Base-by-base conservation (phyloP, 2,888 invertebrate genomes). In the Dinocampus coccinellae region DNA sequence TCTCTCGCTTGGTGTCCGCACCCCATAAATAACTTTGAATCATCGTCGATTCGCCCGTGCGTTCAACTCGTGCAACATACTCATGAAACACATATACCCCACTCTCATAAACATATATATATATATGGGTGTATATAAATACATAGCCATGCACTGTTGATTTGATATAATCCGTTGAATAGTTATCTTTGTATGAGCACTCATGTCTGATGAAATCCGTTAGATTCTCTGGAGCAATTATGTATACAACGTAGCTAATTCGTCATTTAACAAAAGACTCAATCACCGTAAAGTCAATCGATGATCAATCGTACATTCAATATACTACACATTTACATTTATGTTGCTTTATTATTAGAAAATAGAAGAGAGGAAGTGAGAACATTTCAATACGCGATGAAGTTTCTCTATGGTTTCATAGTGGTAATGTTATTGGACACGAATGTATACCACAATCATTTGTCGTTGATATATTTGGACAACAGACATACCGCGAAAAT, bases 21-120 rank as follows among this genome's bases (percentile, higher is more conserved):
- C 82, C 79, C 80, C 82, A 84, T 84, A 84, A 84, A 84, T 84
- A 84, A 82, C 81, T 81, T 81, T 82, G 84, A 84, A 84, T 84
- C 83, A 83, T 84, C 83, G 83, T 76, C 68, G 74, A 71, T 74
- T 70, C 69, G 57, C 52, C 55, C 60, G 58, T 34, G 57, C 53
- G 52, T 60, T 58, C 42, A 65, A 39, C 42, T 58, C 58, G 58
- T 36, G 42, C 47, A 58, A 42, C 39, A 39, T 16, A 57, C 47
- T 34, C 47, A 60, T 67, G 34, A 60, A 67, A 42, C 60, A 65
- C 36, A 65, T 55, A 52, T 58, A 58, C n/a, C 26, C 11, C 57
- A 29, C 29, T 13, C 11, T 26, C 57, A 57, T 57, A 24, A 29
- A 57, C 55, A 16, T 57, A 47, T 61, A 70, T 60, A 47, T 55